A percentile compares a stretch with the other conserved stretches of the same genome.
Evolutionary conservation across 2,888 invertebrate species (phyloP).

Genomic region (Furcula furcula): DNA sequence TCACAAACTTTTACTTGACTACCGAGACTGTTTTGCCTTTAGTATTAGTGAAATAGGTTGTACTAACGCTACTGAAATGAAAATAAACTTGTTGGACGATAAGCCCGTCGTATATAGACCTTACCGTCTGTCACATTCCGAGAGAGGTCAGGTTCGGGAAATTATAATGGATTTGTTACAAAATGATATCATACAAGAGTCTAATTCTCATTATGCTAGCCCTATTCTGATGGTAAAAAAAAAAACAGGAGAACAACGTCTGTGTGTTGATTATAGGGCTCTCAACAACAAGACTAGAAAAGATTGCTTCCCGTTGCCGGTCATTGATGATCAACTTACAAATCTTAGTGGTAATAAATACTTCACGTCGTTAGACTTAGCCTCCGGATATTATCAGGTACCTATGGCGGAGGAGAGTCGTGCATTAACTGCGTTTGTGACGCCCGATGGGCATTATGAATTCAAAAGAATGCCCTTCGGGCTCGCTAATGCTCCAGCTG

Average conservation of each 20-base stretch:
- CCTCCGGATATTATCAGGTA: no score
- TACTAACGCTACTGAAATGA: background rate
- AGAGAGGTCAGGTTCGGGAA: background rate
- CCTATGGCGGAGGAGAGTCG: no score
- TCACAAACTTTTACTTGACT: background rate
- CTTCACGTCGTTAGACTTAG: conserved; percentile 11
- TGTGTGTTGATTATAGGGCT: conserved; percentile 1
- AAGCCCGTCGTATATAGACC: background rate
- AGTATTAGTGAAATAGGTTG: background rate
- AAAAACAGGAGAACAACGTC: background rate
- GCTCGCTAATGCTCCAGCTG: conserved; percentile 23
- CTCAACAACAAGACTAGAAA: conserved; percentile 1
- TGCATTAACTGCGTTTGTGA: no score
- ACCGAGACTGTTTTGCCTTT: background rate
- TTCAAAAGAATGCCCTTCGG: conserved; percentile 28
- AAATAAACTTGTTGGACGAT: background rate
- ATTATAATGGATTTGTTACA: conserved; percentile 1
- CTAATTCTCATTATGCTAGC: conserved; percentile 6
- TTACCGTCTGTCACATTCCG: background rate
- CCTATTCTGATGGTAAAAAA: conserved; percentile 4
- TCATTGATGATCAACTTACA: conserved; percentile 23
- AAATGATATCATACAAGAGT: conserved; percentile 2
- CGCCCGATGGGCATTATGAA: no score
- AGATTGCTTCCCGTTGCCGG: conserved; percentile 1
- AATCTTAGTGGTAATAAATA: conserved; percentile 12